A percentile compares a stretch with the other conserved stretches of the same genome.
phyloP scores from a whole-genome alignment of 64 coral and sea anemone species.

The Montipora foliosa region DNA sequence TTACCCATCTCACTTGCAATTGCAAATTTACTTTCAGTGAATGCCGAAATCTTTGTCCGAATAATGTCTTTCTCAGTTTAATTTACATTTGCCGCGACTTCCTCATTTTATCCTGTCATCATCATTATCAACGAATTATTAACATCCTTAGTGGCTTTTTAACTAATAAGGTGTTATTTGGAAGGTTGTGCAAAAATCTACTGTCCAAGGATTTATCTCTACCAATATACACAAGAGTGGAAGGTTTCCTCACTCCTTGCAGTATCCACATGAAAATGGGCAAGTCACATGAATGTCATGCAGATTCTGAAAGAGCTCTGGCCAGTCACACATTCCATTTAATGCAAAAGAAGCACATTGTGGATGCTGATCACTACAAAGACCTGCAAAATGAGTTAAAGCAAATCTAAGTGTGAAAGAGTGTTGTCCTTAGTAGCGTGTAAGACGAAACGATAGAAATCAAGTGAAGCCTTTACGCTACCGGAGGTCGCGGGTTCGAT shows the following conservation, averaged over 20 bases:
- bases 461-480: no score
- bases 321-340: slow-evolving; percentile 76
- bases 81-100: no score
- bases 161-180: background rate
- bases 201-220: background rate
- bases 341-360: slow-evolving; percentile 53
- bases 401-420: background rate
- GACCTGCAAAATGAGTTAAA: slow-evolving; percentile 10
- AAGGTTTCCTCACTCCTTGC: slow-evolving; percentile 47
- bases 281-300: slow-evolving; percentile 39
- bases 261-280: slow-evolving; percentile 76
- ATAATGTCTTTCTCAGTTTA: no score
- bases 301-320: slow-evolving; percentile 50
- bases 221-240: background rate
- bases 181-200: background rate
- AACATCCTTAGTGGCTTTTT: no score
- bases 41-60: no score
- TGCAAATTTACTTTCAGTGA: no score
- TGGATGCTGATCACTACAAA: slow-evolving; percentile 60
- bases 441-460: no score
- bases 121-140: no score
- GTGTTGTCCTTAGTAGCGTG: no score
- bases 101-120: no score
- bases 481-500: no score
- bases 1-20: no score